Percentiles rank a stretch among this genome's conserved stretches.
These are phyloP conservation scores for western clawed frog (Xenopus tropicalis) DNA, from an alignment of 2,113 vertebrate species.

Conservation along the genomic window UCB_Xtro_10.0 CM004443.2:181811001-181811500, in stretches of 20 bases:
- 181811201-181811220: constrained; percentile 33
- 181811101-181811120: constrained; percentile 43
- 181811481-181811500: too few species aligned
- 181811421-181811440: too few species aligned
- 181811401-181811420: too few species aligned
- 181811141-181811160: constrained; percentile 28
- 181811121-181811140: constrained; percentile 36
- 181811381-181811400: too few species aligned
- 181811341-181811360: not conserved
- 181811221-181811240: constrained; percentile 27
- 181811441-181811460: too few species aligned
- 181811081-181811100: not conserved
- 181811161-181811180: constrained; percentile 36
- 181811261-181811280: not conserved
- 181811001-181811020: too few species aligned
- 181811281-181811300: constrained; percentile 29
- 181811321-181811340: constrained; percentile 1
- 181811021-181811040: too few species aligned
- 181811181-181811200: constrained; percentile 29
- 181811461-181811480: too few species aligned
- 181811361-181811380: too few species aligned
- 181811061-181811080: too few species aligned
- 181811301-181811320: constrained; percentile 13
- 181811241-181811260: constrained; percentile 36
- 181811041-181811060: too few species aligned